Conservation (phyloP, 1,140 invertebrate species). For the Hylyphantes graminicola region DNA sequence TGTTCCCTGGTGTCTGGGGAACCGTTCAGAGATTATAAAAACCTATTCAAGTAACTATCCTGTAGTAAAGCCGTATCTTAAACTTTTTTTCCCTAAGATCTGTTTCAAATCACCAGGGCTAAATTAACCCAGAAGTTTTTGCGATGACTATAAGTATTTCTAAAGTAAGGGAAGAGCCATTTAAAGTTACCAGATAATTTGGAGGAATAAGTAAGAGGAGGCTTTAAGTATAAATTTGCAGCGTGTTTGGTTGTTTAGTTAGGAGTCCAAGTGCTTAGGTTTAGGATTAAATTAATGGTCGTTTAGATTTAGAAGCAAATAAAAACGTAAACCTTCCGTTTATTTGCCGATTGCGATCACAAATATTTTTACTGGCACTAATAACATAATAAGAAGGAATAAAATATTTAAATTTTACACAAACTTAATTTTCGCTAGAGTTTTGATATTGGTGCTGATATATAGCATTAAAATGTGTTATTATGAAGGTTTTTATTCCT, state of each 20-base stretch:
- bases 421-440: too few species aligned
- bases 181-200: not conserved
- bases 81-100: not conserved
- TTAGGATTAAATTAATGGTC: not conserved
- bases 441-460: too few species aligned
- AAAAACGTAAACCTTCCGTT: not conserved
- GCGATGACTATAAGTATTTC: slow-evolving; percentile 20
- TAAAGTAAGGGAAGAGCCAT: not conserved
- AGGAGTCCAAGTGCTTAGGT: not conserved
- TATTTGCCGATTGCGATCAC: too few species aligned
- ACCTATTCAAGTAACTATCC: not conserved
- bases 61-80: not conserved
- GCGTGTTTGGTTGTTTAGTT: not conserved
- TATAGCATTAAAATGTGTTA: too few species aligned
- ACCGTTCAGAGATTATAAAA: slow-evolving; percentile 13
- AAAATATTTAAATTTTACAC: too few species aligned
- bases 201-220: not conserved
- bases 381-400: too few species aligned
- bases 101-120: slow-evolving; percentile 25
- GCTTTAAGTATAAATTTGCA: slow-evolving; percentile 1
- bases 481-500: too few species aligned
- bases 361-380: too few species aligned
- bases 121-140: slow-evolving; percentile 30
- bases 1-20: slow-evolving; percentile 13
- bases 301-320: not conserved